A percentile compares a stretch with the other conserved stretches of the same genome.
Evolutionary conservation across 2,113 vertebrate species (phyloP).

Genomic region (Trinectes maculatus): DNA sequence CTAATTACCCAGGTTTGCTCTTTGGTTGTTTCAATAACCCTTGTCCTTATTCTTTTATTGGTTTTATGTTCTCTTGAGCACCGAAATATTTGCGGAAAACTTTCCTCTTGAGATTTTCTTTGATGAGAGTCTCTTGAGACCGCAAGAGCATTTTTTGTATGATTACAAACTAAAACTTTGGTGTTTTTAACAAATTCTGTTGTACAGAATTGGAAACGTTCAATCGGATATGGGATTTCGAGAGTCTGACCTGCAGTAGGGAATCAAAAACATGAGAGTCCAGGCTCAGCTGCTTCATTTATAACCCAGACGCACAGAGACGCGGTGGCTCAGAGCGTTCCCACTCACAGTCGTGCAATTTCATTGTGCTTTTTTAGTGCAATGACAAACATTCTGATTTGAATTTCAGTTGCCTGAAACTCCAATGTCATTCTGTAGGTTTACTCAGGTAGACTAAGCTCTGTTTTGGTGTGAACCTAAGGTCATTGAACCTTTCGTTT

Average conservation of each 20-base stretch:
- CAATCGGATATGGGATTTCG: background rate
- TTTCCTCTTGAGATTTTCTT: constrained; percentile 20
- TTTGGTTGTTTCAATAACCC: constrained; percentile 6
- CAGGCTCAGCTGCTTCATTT: too few relatives aligned
- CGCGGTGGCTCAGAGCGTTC: too few relatives aligned
- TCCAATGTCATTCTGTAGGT: too few relatives aligned
- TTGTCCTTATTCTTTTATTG: constrained; percentile 37
- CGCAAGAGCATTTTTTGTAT: constrained; percentile 5
- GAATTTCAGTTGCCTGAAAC: too few relatives aligned
- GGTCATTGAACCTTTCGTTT: background rate
- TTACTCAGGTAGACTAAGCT: constrained; percentile 6
- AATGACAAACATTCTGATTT: too few relatives aligned
- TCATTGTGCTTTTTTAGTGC: too few relatives aligned
- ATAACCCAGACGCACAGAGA: too few relatives aligned
- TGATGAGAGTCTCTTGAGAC: constrained; percentile 14
- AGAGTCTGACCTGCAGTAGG: background rate
- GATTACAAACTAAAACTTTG: background rate
- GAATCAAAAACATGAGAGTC: too few relatives aligned
- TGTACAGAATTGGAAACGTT: background rate
- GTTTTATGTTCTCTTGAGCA: constrained; percentile 27
- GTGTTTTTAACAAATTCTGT: background rate
- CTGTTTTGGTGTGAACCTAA: constrained; percentile 9
- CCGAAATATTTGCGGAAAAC: constrained; percentile 32
- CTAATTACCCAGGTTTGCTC: constrained; percentile 26
- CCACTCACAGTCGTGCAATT: too few relatives aligned